phyloP scores from a whole-genome alignment of 1,140 invertebrate species.

The Oscheius sp. region DNA sequence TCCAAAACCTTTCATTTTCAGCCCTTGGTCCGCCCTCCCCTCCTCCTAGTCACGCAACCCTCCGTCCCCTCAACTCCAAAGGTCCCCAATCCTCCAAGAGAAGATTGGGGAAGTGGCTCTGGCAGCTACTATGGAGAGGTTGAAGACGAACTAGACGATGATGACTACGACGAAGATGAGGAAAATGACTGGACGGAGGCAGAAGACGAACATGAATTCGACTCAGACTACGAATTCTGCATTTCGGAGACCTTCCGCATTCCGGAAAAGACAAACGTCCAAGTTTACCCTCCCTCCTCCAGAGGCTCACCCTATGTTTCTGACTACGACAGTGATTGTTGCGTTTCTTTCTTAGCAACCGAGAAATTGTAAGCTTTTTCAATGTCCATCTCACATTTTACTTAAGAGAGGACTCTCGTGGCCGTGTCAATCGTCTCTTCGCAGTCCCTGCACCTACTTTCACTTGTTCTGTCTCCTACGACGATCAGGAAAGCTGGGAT shows the following conservation, averaged over 20 bases:
- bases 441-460: conserved; percentile 53
- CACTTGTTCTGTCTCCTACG: conserved; percentile 58
- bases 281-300: conserved; percentile 7
- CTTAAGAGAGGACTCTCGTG: conserved; percentile 29
- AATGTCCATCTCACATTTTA: neutral
- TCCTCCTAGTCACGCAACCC: conserved; percentile 31
- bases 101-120: conserved; percentile 2
- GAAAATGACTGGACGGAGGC: conserved; percentile 32
- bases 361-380: neutral
- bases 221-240: conserved; percentile 35
- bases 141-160: conserved; percentile 16
- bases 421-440: conserved; percentile 40
- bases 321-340: conserved; percentile 31
- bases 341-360: conserved; percentile 8
- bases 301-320: conserved; percentile 19
- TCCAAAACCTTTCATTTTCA: neutral
- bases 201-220: conserved; percentile 34
- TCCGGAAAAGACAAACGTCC: neutral
- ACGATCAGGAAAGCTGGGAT: conserved; percentile 48
- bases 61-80: conserved; percentile 30
- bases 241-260: conserved; percentile 6
- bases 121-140: neutral
- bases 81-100: neutral
- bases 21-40: conserved; percentile 7
- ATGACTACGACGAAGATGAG: conserved; percentile 25